Evolutionary conservation across 2,113 vertebrate genomes (phyloP).

Genomic region (Apteryx owenii): DNA sequence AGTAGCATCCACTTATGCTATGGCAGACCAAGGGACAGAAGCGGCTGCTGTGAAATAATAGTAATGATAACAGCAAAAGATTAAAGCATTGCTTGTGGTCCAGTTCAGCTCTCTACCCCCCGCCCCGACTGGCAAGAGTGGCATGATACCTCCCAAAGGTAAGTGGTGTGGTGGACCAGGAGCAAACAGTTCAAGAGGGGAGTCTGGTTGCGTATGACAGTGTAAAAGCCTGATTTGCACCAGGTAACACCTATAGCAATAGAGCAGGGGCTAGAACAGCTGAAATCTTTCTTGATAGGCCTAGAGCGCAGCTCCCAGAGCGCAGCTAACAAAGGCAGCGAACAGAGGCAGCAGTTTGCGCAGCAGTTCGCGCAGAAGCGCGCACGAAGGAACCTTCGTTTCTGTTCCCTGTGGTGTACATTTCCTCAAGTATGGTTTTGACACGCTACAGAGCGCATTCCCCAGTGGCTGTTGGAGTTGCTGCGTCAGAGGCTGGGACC

Average conservation of each 20-base stretch:
- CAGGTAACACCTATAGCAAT: not conserved
- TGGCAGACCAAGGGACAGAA: not conserved
- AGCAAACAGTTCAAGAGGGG: not conserved
- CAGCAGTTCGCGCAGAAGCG: no score
- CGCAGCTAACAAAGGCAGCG: no score
- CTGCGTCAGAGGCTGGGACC: no score
- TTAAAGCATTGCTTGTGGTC: not conserved
- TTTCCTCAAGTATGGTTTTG: no score
- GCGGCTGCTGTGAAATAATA: not conserved
- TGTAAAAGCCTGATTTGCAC: not conserved
- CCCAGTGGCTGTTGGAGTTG: no score
- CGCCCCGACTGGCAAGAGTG: not conserved
- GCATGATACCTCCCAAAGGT: not conserved
- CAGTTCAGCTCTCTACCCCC: not conserved
- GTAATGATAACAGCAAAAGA: not conserved
- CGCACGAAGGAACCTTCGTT: no score
- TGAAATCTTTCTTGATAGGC: not conserved
- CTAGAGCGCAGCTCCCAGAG: no score
- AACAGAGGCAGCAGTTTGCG: no score
- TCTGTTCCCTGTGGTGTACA: no score
- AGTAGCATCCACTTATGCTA: not conserved
- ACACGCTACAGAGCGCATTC: no score
- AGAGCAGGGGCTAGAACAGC: not conserved
- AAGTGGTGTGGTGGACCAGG: not conserved
- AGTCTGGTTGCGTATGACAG: not conserved